phyloP scores from a whole-genome alignment of 1,140 invertebrate species.

The Zophobas morio region DNA sequence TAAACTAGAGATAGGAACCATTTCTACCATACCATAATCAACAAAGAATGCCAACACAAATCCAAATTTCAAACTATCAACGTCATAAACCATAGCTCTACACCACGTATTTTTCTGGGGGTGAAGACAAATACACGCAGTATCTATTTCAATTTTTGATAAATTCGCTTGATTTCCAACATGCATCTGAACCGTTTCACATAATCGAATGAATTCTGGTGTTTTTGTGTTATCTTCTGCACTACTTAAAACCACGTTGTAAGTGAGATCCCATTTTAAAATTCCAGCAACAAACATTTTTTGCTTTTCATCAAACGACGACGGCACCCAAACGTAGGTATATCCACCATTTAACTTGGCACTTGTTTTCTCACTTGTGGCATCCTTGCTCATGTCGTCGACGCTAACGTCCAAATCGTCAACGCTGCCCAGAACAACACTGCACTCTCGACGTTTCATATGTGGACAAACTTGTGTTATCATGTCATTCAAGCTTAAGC shows the following conservation, averaged over 20 bases:
- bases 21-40: slow-evolving; percentile 55
- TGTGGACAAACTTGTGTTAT: slow-evolving; percentile 13
- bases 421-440: background rate
- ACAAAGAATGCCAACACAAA: slow-evolving; percentile 54
- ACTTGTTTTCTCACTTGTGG: too few relatives aligned
- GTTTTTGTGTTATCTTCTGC: background rate
- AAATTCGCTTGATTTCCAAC: slow-evolving; percentile 13
- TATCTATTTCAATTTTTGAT: background rate
- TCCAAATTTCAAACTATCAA: slow-evolving; percentile 44
- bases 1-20: slow-evolving; percentile 38
- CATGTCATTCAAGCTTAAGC: slow-evolving; percentile 12
- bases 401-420: too few relatives aligned
- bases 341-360: too few relatives aligned
- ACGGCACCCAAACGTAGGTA: too few relatives aligned
- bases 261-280: background rate
- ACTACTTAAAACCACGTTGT: background rate
- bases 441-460: background rate
- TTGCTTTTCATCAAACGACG: too few relatives aligned
- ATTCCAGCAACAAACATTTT: too few relatives aligned
- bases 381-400: too few relatives aligned
- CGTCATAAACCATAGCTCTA: slow-evolving; percentile 45
- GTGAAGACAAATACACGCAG: slow-evolving; percentile 1
- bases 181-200: background rate
- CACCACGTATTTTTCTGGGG: slow-evolving; percentile 41
- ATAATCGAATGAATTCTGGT: background rate